Conservation (phyloP, 2,797 vertebrate species). For the Erithacus rubecula region DNA sequence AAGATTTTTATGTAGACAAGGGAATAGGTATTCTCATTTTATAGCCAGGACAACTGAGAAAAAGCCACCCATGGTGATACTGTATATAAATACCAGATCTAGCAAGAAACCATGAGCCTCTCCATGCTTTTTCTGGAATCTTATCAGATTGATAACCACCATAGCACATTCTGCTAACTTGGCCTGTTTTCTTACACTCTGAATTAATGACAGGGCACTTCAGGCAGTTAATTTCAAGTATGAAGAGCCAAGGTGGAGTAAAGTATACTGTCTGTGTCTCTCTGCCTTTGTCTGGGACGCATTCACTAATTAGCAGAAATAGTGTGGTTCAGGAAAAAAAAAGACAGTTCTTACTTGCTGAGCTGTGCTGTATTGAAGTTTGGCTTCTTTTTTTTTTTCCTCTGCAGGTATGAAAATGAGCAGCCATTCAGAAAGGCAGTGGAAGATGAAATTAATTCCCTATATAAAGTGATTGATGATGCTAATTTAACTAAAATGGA, state of each 20-base stretch:
- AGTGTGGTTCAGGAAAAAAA: not conserved
- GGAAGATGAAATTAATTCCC: constrained; percentile 90
- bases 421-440: constrained; percentile 87
- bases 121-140: not conserved
- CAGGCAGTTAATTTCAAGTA: not conserved
- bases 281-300: not conserved
- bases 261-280: not conserved
- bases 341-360: not conserved
- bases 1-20: not conserved
- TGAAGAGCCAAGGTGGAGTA: not conserved
- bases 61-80: not conserved
- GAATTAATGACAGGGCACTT: not conserved
- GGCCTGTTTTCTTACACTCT: not conserved
- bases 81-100: not conserved
- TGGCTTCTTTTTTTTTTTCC: not conserved
- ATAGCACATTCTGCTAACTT: rapidly evolving
- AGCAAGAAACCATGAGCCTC: not conserved
- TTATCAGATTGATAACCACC: not conserved
- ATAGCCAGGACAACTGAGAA: not conserved
- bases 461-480: constrained; percentile 92
- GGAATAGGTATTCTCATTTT: not conserved
- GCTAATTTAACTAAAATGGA: constrained; percentile 86
- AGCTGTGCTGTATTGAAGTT: not conserved
- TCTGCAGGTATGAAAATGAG: constrained; percentile 88
- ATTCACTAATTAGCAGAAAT: not conserved